A percentile compares a stretch with the other conserved stretches of the same genome.
Evolutionary conservation across 2,888 invertebrate species (phyloP).

Genomic region (Hyles lineata): DNA sequence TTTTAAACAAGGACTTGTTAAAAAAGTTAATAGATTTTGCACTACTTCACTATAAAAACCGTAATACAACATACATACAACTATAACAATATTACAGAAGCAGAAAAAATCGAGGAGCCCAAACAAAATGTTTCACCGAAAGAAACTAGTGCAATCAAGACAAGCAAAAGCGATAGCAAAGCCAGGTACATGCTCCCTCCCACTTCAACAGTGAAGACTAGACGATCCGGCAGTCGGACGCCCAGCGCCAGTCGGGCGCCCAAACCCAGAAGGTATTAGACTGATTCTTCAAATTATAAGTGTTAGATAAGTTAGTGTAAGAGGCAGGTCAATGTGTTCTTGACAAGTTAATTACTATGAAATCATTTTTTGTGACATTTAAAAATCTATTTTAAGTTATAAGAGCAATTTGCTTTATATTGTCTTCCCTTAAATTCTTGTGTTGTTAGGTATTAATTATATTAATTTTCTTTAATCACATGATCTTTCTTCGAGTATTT

Average conservation of each 20-base stretch:
- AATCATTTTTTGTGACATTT: neutral
- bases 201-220: constrained; percentile 38
- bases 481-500: too few species aligned
- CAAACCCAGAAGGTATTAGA: constrained; percentile 22
- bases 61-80: too few species aligned
- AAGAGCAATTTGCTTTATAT: too few species aligned
- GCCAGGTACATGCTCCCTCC: constrained; percentile 49
- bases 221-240: constrained; percentile 28
- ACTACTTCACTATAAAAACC: too few species aligned
- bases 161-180: constrained; percentile 37
- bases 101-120: neutral
- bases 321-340: neutral
- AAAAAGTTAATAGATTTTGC: too few species aligned
- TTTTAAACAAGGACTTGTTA: too few species aligned
- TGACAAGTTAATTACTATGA: neutral
- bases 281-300: neutral
- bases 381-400: too few species aligned
- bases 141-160: neutral
- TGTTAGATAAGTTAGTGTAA: constrained; percentile 7
- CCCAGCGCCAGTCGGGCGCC: neutral
- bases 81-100: neutral
- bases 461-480: too few species aligned
- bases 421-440: too few species aligned
- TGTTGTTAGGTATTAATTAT: too few species aligned
- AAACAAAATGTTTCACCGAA: neutral